Base-by-base conservation (phyloP, 1,140 invertebrate species). In the Whitmania pigra region DNA sequence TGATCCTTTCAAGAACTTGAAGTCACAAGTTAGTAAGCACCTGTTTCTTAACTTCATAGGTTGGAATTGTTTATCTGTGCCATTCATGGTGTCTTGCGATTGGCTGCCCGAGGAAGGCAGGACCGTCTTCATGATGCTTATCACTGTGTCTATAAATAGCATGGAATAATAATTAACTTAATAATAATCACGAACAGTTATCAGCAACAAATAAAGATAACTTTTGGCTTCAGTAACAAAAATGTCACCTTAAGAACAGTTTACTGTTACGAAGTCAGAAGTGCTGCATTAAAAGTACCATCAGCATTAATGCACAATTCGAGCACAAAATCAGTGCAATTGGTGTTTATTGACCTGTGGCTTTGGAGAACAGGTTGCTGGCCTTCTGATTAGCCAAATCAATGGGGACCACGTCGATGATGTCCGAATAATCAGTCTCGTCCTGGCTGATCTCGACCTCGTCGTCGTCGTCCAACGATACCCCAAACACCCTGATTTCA, bases 401-500 rank as follows among this genome's bases (percentile, higher is more conserved):
- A n/a, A 43, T 7, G 0, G 57, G 31, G 9, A 20, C 54, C n/a
- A 67, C 66, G 25, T 67, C 31, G 60, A 53, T 22, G 29, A 60
- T 20, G 63, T 55, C 29, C 29, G 49, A 40, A 9, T 55, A 31
- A 27, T 43, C 36, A 40, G 63, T 49, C 67, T 68, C 71, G 70
- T 66, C 40, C 27, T 60, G 53, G 11, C 49, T 53, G 17, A 75
- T 77, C 68, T 82, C 79, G 15, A 73, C 74, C 68, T 80, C 81
- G 74, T 83, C 83, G 73, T 84, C 83, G 66, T 84, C 83, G n/a
- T 83, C 79, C 78, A 85, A 80, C 4, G 80, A 81, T 5, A 90
- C 92, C 11, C 94, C 94, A 79, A 90, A 95, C 6, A 93, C 89
- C 54, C 90, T 87, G 81, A 25, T 36, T 20, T 36, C 15, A 55